Conservation (phyloP, 2,797 vertebrate genomes). For the Aselliscus stoliczkanus region DNA sequence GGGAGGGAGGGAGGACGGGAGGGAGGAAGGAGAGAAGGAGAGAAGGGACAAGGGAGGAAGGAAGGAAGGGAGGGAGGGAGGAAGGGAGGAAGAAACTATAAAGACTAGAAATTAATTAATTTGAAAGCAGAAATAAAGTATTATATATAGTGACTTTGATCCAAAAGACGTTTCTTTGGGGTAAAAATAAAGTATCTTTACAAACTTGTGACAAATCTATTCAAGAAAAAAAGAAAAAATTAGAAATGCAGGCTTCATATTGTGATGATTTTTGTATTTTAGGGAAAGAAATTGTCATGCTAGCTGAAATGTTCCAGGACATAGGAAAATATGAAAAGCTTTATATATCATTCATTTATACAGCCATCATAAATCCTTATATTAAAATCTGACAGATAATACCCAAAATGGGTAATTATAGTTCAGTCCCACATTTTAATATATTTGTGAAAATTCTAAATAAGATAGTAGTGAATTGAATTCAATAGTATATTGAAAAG, state of each 20-base stretch:
- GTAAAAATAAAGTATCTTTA: neutral
- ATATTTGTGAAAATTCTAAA: conserved; percentile 16
- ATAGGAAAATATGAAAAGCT: neutral
- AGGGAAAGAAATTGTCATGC: neutral
- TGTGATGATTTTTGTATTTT: neutral
- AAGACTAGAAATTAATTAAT: conserved; percentile 38
- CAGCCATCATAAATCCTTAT: neutral
- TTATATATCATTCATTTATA: neutral
- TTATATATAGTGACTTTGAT: neutral
- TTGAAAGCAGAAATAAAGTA: conserved; percentile 20
- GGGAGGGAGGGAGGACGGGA: too few species aligned
- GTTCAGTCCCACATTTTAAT: neutral
- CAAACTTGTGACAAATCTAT: neutral
- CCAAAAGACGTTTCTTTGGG: neutral
- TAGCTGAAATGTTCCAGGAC: neutral
- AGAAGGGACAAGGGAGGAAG: too few species aligned
- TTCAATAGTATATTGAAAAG: neutral
- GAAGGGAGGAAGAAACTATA: neutral
- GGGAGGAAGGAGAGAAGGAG: too few species aligned
- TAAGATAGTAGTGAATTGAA: neutral
- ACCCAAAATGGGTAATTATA: neutral
- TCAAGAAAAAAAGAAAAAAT: too few species aligned
- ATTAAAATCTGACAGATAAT: neutral
- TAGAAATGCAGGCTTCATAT: neutral
- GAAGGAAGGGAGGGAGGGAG: too few species aligned